Conservation (phyloP, 1,140 invertebrate genomes). For the Cecropterus lyciades region DNA sequence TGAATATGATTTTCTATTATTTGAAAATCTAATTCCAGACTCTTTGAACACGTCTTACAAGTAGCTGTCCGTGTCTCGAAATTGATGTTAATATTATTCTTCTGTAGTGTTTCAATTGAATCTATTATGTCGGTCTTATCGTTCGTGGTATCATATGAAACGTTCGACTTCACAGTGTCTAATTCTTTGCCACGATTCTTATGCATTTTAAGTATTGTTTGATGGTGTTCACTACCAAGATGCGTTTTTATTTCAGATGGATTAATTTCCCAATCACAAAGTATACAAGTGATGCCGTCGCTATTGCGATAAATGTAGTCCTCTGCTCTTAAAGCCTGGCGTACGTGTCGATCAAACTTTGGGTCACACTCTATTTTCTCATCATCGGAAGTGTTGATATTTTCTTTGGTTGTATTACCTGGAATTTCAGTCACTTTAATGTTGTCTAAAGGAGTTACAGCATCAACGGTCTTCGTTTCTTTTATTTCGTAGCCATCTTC, state of each 20-base stretch:
- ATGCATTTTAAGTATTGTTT: conserved; percentile 41
- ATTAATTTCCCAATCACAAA: conserved; percentile 40
- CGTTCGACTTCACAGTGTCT: not conserved
- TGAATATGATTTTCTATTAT: conserved; percentile 45
- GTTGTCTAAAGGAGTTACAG: no score
- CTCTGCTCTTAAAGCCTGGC: conserved; percentile 30
- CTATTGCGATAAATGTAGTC: conserved; percentile 34
- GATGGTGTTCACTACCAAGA: conserved; percentile 37
- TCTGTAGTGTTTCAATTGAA: conserved; percentile 33
- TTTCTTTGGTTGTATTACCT: no score
- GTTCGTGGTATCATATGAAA: conserved; percentile 19
- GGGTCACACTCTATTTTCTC: not conserved
- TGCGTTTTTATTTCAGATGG: conserved; percentile 8
- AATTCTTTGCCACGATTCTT: conserved; percentile 31
- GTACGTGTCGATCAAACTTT: conserved; percentile 36
- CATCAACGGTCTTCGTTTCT: no score
- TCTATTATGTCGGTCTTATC: conserved; percentile 30
- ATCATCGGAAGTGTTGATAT: not conserved
- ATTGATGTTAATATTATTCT: conserved; percentile 44
- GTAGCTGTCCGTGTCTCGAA: conserved; percentile 36
- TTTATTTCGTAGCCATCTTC: no score
- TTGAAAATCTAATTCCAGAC: conserved; percentile 35
- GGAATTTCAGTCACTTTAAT: no score
- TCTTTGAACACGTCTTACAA: conserved; percentile 45
- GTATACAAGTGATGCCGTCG: conserved; percentile 35